A percentile compares a stretch with the other conserved stretches of the same genome.
phyloP scores from a whole-genome alignment of 2,888 invertebrate species.

The Cyrtodaria siliqua region DNA sequence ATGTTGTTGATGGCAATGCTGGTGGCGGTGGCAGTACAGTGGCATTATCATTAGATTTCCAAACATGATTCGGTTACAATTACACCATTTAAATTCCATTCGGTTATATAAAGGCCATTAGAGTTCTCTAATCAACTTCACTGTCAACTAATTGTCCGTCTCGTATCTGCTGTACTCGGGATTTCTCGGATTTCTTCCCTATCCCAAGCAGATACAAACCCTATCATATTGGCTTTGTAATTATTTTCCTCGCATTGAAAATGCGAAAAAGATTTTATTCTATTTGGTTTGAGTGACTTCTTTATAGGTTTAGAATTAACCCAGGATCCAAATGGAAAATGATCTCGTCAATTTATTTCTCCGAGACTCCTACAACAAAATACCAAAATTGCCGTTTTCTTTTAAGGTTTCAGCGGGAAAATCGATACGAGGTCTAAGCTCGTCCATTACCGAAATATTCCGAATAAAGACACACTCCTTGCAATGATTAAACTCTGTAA shows the following conservation, averaged over 20 bases:
- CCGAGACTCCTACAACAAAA: not conserved
- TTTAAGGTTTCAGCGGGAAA: slow-evolving; percentile 4
- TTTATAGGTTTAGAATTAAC: slow-evolving; percentile 49
- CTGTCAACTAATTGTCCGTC: slow-evolving; percentile 21
- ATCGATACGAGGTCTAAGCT: not conserved
- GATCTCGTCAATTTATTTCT: slow-evolving; percentile 5
- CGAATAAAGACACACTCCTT: too few species aligned
- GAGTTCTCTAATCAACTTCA: slow-evolving; percentile 9
- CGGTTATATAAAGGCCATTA: too few species aligned
- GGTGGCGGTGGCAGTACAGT: too few species aligned
- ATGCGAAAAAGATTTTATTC: slow-evolving; percentile 44
- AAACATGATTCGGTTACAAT: too few species aligned
- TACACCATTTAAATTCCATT: too few species aligned
- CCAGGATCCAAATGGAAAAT: slow-evolving; percentile 24
- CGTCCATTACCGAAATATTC: too few species aligned
- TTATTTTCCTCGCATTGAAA: slow-evolving; percentile 37
- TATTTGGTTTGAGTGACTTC: slow-evolving; percentile 43
- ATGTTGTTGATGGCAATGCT: not conserved
- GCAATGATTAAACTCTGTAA: too few species aligned
- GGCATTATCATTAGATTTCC: too few species aligned
- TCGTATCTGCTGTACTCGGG: slow-evolving; percentile 9
- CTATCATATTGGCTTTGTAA: slow-evolving; percentile 20
- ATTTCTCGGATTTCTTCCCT: slow-evolving; percentile 47
- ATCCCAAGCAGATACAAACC: slow-evolving; percentile 1
- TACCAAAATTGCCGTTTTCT: slow-evolving; percentile 2